Evolutionary conservation across 1,140 invertebrate genomes (phyloP).

Genomic region (Apis mellifera): Amel_HAv3.1 CM009931.2:7828501-7829000

Average conservation of each 20-base stretch:
- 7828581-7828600: too few relatives aligned
- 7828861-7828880: constrained; percentile 4
- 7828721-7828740: constrained; percentile 30
- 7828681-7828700: background rate
- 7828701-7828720: background rate
- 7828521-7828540: too few relatives aligned
- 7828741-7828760: constrained; percentile 22
- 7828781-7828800: constrained; percentile 13
- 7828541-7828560: too few relatives aligned
- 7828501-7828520: too few relatives aligned
- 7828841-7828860: constrained; percentile 17
- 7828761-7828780: background rate
- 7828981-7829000: background rate
- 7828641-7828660: background rate
- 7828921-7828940: constrained; percentile 38
- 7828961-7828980: background rate
- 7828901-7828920: constrained; percentile 28
- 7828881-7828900: constrained; percentile 40
- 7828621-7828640: background rate
- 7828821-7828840: constrained; percentile 25
- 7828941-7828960: constrained; percentile 8
- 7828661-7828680: background rate
- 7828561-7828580: too few relatives aligned
- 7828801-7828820: constrained; percentile 8
- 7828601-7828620: background rate